phyloP scores from a whole-genome alignment of 2,797 vertebrate genomes.

The Cyclopterus lumpus region DNA sequence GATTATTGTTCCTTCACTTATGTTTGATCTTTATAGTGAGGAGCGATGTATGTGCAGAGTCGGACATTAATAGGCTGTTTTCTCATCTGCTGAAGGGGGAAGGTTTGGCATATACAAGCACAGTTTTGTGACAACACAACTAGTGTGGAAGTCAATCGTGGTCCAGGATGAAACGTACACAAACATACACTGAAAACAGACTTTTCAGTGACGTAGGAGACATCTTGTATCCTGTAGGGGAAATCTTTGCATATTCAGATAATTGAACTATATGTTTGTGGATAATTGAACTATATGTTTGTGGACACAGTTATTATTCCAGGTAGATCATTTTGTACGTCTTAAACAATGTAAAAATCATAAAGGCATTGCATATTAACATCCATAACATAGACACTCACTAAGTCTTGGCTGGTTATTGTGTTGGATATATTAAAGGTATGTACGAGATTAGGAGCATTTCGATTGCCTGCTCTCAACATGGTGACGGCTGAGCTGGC shows the following conservation, averaged over 20 bases:
- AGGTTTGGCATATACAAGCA: too few relatives aligned
- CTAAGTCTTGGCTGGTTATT: constrained; percentile 6
- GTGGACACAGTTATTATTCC: not conserved
- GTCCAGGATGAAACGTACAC: not conserved
- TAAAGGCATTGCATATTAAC: not conserved
- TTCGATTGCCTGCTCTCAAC: too few relatives aligned
- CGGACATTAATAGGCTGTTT: not conserved
- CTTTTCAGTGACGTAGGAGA: too few relatives aligned
- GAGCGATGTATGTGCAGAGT: not conserved
- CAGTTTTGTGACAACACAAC: not conserved
- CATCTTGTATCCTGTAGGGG: not conserved
- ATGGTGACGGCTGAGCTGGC: too few relatives aligned
- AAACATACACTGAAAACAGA: not conserved
- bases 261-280: not conserved
- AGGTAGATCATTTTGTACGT: not conserved
- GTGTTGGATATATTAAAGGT: not conserved
- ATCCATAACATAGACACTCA: not conserved
- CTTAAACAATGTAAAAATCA: not conserved
- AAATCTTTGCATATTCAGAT: not conserved
- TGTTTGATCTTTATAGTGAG: not conserved
- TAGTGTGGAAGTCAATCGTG: not conserved
- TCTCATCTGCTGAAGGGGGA: not conserved
- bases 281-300: too few relatives aligned
- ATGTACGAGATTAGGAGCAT: too few relatives aligned
- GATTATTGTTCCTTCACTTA: not conserved